These are phyloP conservation scores for Didymodactylos carnosus DNA, from an alignment of 2,888 invertebrate genomes.

Conservation along the genomic window DNA sequence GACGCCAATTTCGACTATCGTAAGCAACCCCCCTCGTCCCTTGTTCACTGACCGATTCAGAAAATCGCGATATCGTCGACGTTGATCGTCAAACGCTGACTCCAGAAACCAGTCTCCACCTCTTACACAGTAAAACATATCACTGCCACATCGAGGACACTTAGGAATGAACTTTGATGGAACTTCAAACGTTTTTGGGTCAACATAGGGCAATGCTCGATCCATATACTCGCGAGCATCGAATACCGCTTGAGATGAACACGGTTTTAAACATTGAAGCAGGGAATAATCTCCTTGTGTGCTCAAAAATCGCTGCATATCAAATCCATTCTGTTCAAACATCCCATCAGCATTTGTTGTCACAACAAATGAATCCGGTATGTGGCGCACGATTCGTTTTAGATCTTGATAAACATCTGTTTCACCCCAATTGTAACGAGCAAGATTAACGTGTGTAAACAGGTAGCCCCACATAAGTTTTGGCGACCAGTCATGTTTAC, in stretches of 20 bases:
- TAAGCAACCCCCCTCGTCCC: background rate
- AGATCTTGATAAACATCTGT: background rate
- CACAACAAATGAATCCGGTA: background rate
- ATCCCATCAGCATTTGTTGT: background rate
- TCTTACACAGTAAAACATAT: background rate
- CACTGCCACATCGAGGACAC: background rate
- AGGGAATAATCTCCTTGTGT: background rate
- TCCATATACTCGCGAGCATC: background rate
- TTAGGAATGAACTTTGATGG: background rate
- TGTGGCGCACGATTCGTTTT: background rate
- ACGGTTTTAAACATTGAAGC: background rate
- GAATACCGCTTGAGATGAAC: background rate
- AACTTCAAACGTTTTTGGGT: background rate
- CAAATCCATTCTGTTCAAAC: background rate
- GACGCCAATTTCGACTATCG: background rate
- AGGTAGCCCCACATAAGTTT: background rate
- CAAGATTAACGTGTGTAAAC: background rate
- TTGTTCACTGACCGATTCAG: background rate
- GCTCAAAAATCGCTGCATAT: background rate
- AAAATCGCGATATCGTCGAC: background rate
- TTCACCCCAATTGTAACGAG: background rate
- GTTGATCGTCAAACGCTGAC: background rate
- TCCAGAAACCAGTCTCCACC: background rate
- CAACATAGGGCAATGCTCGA: background rate
- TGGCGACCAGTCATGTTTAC: background rate